Evolutionary conservation across 2,888 invertebrate species (phyloP).

Genomic region (Nineta flava): DNA sequence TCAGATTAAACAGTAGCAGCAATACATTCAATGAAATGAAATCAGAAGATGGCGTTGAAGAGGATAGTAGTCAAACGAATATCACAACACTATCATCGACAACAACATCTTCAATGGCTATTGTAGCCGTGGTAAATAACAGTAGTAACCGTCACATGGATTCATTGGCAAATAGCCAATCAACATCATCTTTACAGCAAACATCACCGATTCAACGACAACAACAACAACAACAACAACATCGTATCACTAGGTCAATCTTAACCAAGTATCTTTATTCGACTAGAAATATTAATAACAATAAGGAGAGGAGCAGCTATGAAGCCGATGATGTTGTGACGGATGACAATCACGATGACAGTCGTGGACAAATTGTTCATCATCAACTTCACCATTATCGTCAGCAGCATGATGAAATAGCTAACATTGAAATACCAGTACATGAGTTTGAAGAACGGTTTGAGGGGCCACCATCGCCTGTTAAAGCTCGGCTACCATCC

Average conservation of each 20-base stretch:
- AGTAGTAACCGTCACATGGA: constrained; percentile 17
- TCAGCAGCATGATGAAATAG: constrained; percentile 8
- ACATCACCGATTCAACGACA: constrained; percentile 22
- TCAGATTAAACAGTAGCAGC: too few relatives aligned
- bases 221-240: constrained; percentile 26
- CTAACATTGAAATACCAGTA: constrained; percentile 29
- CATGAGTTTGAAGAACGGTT: constrained; percentile 45
- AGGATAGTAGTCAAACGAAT: too few relatives aligned
- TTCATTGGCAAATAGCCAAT: constrained; percentile 27
- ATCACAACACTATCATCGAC: too few relatives aligned
- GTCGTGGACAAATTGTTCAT: not conserved
- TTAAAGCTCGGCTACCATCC: not conserved
- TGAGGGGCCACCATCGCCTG: constrained; percentile 27
- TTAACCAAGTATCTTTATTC: not conserved
- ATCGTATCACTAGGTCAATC: not conserved
- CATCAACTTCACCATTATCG: not conserved
- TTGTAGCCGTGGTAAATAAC: too few relatives aligned
- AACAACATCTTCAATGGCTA: too few relatives aligned
- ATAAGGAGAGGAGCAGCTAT: too few relatives aligned
- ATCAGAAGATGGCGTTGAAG: too few relatives aligned
- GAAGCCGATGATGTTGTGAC: too few relatives aligned
- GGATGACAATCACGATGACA: not conserved
- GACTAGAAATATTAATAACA: too few relatives aligned
- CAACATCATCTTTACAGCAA: constrained; percentile 28
- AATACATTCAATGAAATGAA: too few relatives aligned